Evolutionary conservation across 2,113 vertebrate genomes (phyloP).

Genomic region (Propithecus coquereli): DNA sequence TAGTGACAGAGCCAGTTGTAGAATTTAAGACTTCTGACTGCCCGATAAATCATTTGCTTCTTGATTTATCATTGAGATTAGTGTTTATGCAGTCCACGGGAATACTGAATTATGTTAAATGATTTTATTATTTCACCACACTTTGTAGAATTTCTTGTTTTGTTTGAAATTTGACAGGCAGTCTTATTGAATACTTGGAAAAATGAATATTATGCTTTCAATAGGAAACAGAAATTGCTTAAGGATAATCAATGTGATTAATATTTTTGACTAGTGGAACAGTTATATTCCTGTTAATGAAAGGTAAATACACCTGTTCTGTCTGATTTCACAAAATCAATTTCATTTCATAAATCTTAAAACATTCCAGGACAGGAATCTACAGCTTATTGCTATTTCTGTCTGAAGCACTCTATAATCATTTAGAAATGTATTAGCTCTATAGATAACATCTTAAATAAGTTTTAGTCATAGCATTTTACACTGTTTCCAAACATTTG

Average conservation of each 20-base stretch:
- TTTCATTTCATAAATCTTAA: conserved; percentile 55
- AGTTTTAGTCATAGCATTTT: not conserved
- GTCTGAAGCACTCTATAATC: not conserved
- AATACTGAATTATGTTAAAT: conserved; percentile 41
- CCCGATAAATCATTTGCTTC: not conserved
- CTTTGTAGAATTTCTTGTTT: conserved; percentile 45
- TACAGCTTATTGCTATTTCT: conserved; percentile 16
- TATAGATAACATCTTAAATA: conserved; percentile 7
- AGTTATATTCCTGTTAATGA: conserved; percentile 41
- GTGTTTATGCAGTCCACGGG: not conserved
- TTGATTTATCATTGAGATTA: conserved; percentile 26
- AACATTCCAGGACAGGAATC: not conserved
- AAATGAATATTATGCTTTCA: conserved; percentile 56
- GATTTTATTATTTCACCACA: conserved; percentile 48
- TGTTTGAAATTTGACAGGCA: conserved; percentile 33
- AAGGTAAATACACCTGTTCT: conserved; percentile 52
- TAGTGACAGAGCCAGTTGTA: not conserved
- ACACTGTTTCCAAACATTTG: not conserved
- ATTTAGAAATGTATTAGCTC: conserved; percentile 12
- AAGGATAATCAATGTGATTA: conserved; percentile 57
- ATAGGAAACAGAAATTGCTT: conserved; percentile 56
- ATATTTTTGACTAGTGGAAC: conserved; percentile 57
- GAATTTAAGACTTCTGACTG: conserved; percentile 1
- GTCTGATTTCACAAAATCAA: conserved; percentile 37
- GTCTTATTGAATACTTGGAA: conserved; percentile 38